Evolutionary conservation across 2,797 vertebrate genomes (phyloP).

Genomic region (Peromyscus attwateri): DNA sequence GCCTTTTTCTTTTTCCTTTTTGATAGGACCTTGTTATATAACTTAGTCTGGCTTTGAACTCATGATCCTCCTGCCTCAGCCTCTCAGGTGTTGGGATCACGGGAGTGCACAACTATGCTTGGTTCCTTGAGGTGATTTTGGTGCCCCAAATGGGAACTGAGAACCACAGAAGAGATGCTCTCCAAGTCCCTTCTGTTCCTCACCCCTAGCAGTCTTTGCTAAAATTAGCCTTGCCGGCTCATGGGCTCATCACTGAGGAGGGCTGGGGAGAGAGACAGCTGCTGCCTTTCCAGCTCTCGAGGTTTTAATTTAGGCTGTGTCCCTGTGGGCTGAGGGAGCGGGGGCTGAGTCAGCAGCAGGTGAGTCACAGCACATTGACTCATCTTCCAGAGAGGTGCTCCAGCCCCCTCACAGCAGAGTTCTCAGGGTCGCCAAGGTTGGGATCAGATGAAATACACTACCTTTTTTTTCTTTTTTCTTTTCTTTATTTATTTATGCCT

Average conservation of each 20-base stretch:
- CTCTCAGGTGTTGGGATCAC: neutral
- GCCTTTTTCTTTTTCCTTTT: neutral
- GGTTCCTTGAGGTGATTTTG: slow-evolving; percentile 29
- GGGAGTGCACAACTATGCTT: neutral
- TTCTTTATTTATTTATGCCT: neutral
- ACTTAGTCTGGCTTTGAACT: neutral
- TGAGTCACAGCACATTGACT: neutral
- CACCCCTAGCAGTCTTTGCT: slow-evolving; percentile 67
- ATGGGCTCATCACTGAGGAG: slow-evolving; percentile 53
- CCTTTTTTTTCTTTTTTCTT: neutral
- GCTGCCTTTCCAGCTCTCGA: slow-evolving; percentile 37
- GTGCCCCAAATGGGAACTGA: neutral
- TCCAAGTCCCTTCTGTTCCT: slow-evolving; percentile 68
- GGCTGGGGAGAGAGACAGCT: slow-evolving; percentile 48
- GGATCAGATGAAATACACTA: neutral
- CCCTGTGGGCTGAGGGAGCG: slow-evolving; percentile 11
- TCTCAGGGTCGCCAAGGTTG: neutral
- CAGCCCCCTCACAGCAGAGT: neutral
- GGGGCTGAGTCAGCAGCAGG: slow-evolving; percentile 69
- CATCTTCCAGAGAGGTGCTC: neutral
- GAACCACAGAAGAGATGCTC: slow-evolving; percentile 52
- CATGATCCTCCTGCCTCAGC: neutral
- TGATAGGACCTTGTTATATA: neutral
- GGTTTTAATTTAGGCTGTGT: slow-evolving; percentile 62
- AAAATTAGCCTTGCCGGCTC: slow-evolving; percentile 80